Evolutionary conservation across 2,113 vertebrate species (phyloP), one percentile per base, ranked within the genome.

Genomic region (Misgurnus mizolepis): DNA sequence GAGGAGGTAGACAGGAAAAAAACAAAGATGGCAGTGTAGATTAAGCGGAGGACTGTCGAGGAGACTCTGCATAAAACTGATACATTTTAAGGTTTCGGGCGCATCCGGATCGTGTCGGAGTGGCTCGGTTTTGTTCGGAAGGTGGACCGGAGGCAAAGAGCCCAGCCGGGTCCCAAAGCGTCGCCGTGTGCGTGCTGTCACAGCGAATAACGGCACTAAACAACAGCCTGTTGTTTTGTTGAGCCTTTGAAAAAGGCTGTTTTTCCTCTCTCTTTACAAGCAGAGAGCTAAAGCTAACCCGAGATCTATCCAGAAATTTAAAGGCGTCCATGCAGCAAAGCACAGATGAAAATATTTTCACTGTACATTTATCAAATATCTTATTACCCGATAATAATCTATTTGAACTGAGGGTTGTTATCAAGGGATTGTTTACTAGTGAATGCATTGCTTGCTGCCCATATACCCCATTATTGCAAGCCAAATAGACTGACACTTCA

Each of bases 1-100:
- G 86, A 80, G 85, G 86, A 88, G 86, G 88, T 86, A 86, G 85
- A 85, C 85, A 89, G 87, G 79, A 81, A 84, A 87, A 34, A 93
- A 94, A 94, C 92, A 94, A 94, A 94, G 92, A 94, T 94, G 93
- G 93, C 92, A 91, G 92, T 89, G 89, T 91, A 90, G 88, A 89
- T 84, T 88, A 84, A 91, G 87, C 89, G 89, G 88, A 86, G 87
- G 90, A 87, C 87, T 87, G 86, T 85, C 83, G 72, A 85, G 78
- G 85, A 89, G 73, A 88, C 84, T 88, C 83, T 85, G 76, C 75
- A 82, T 43, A 72, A 53, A 68, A 74, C 41, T 67, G 80, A 69
- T 86, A 86, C 34, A 72, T 88, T 88, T 88, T 81, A 84, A 60
- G 75, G 39, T 80, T 80, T 80, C 17, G 69, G 67, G 66, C n/a